These are phyloP conservation scores for Chromis chromis DNA, from an alignment of 2,797 vertebrate species.

Conservation along the genomic window DNA sequence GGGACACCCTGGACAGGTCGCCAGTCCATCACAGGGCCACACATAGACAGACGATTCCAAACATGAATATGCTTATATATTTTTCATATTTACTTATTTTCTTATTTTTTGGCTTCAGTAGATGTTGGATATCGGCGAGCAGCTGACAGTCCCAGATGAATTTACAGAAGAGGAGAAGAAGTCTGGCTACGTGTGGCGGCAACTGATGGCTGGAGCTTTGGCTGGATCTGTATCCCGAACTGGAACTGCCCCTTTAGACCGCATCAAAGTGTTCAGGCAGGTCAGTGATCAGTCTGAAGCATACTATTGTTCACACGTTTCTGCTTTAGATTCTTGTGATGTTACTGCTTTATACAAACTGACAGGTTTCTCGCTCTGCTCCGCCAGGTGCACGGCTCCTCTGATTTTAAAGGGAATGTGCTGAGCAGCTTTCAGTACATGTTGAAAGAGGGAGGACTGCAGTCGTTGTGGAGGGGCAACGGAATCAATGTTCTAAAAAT, in stretches of 20 bases:
- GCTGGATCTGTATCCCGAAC: conserved; percentile 94
- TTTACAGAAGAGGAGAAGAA: conserved; percentile 95
- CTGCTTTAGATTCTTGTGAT: not conserved
- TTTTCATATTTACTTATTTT: not conserved
- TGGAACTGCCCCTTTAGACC: conserved; percentile 94
- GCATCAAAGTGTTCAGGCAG: conserved; percentile 98
- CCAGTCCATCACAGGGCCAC: no score
- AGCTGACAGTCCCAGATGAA: conserved; percentile 93
- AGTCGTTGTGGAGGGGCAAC: conserved; percentile 90
- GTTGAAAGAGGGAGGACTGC: conserved; percentile 85
- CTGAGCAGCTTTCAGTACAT: conserved; percentile 82
- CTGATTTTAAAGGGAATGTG: conserved; percentile 80
- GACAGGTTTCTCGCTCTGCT: conserved; percentile 9
- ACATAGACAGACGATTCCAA: no score
- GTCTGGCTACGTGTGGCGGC: conserved; percentile 94
- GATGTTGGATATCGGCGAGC: conserved; percentile 97
- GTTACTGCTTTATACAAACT: not conserved
- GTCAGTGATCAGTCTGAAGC: conserved; percentile 71
- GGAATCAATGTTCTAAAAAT: conserved; percentile 93
- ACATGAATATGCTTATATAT: not conserved
- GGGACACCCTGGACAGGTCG: no score
- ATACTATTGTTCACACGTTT: not conserved
- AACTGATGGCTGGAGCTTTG: conserved; percentile 92
- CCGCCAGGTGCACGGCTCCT: conserved; percentile 81
- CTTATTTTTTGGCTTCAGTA: conserved; percentile 64